Base-by-base conservation (phyloP, 2,113 vertebrate genomes). In the Rhinichthys klamathensis region DNA sequence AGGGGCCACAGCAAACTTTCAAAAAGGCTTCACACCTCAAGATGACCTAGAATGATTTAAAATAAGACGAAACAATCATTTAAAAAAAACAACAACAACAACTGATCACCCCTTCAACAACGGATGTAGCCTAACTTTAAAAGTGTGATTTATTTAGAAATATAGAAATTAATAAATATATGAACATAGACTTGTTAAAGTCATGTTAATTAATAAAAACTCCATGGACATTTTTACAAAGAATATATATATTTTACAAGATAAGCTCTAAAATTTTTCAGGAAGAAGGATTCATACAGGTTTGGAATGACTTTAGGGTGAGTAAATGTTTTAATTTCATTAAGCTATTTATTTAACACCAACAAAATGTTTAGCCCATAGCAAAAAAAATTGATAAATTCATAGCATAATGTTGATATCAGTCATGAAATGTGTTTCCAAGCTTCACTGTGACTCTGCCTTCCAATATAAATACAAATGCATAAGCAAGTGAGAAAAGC, bases 401-500 rank as follows among this genome's bases (percentile, higher is more conserved):
- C 49, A 77, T 21, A 72, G 38, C 38, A 11, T 79, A 16, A 38
- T 38, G 30, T 35, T 78, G 30, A 32, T 54, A 5, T 30, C 75
- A 61, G 56, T 25, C 30, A 23, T 38, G 18, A 58, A 60, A 60
- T 46, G 58, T 15, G 7, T 60, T 61, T 80, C 7, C n/a, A 79
- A 61, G 54, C 23, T 63, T 60, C 35, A 58, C 10, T 0, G 9
- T 10, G 46, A 35, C 12, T 10, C 1, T 35, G 5, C 2, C 8
- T 46, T 27, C 35, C 78, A 35, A 30, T n/a, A 3, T 82, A 46
- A 70, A 82, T 67, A 63, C 44, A 72, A 86, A 81, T 72, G 73
- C 74, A 23, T 11, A 84, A 74, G 56, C 13, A 73, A 65, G 27
- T 58, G 67, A 46, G 4, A 46, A 86, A 78, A 12, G 58, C 3